phyloP scores from a whole-genome alignment of 2,113 vertebrate species.

The Shinisaurus crocodilurus region DNA sequence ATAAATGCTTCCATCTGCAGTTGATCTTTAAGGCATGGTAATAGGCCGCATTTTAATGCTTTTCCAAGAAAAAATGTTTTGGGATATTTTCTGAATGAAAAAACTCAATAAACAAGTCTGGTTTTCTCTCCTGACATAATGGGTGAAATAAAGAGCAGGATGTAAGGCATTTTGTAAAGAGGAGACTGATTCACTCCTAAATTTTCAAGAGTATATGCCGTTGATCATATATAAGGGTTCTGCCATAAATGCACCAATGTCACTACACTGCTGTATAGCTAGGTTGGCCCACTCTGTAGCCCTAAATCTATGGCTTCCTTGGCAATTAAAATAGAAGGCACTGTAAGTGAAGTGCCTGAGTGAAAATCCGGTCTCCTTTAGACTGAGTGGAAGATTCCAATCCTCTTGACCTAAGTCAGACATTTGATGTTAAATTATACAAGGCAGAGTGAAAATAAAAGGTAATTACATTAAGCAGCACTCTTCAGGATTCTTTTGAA shows the following conservation, averaged over 20 bases:
- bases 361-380: neutral
- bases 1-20: neutral
- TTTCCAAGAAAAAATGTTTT: neutral
- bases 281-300: neutral
- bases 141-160: neutral
- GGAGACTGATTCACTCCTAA: neutral
- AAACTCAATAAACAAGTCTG: neutral
- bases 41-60: neutral
- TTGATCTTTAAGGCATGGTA: too few species aligned
- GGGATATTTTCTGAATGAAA: neutral
- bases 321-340: neutral
- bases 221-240: neutral
- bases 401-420: conserved; percentile 12
- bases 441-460: conserved; percentile 24
- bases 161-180: neutral
- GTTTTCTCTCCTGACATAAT: neutral
- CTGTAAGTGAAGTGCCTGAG: neutral
- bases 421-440: conserved; percentile 13
- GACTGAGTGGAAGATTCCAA: neutral
- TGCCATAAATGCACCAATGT: neutral
- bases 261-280: neutral
- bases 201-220: neutral
- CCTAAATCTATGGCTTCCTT: neutral
- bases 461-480: conserved; percentile 23
- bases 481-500: conserved; percentile 26